phyloP scores from a whole-genome alignment of 1,140 invertebrate genomes.

The Lordiphosa collinella region DNA sequence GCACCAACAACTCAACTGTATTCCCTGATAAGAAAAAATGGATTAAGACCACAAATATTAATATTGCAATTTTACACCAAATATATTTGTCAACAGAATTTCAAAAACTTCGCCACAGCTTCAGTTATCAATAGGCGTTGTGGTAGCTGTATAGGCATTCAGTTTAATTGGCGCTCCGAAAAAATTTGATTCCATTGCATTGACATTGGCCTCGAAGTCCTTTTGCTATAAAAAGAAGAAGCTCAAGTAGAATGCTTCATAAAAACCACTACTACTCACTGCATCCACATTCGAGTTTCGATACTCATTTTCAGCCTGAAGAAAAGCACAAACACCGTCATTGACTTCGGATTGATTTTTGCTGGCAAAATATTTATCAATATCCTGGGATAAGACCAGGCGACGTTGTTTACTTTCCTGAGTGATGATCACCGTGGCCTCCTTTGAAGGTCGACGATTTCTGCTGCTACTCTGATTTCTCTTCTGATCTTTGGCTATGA shows the following conservation, averaged over 20 bases:
- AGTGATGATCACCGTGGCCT: too few relatives aligned
- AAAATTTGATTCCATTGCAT: conserved; percentile 30
- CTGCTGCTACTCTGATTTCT: neutral
- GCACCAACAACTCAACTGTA: too few relatives aligned
- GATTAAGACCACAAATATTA: too few relatives aligned
- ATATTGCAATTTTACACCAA: too few relatives aligned
- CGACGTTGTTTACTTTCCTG: neutral
- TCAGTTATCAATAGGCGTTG: conserved; percentile 9
- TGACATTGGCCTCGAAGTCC: conserved; percentile 34
- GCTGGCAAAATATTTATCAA: conserved; percentile 21
- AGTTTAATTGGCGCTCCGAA: conserved; percentile 39
- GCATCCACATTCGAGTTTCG: neutral
- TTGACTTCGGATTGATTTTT: conserved; percentile 40
- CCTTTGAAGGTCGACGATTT: neutral
- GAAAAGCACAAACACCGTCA: conserved; percentile 25
- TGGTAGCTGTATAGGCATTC: conserved; percentile 36
- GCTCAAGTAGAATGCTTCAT: neutral
- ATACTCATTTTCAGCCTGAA: conserved; percentile 30
- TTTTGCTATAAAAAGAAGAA: neutral
- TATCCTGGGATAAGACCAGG: neutral
- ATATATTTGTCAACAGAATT: too few relatives aligned
- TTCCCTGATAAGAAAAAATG: too few relatives aligned
- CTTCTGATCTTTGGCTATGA: neutral
- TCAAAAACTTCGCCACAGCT: too few relatives aligned
- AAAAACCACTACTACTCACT: conserved; percentile 8